Percentiles rank a stretch among this genome's conserved stretches.
phyloP scores from a whole-genome alignment of 2,888 invertebrate genomes.

The Nezara viridula region DNA sequence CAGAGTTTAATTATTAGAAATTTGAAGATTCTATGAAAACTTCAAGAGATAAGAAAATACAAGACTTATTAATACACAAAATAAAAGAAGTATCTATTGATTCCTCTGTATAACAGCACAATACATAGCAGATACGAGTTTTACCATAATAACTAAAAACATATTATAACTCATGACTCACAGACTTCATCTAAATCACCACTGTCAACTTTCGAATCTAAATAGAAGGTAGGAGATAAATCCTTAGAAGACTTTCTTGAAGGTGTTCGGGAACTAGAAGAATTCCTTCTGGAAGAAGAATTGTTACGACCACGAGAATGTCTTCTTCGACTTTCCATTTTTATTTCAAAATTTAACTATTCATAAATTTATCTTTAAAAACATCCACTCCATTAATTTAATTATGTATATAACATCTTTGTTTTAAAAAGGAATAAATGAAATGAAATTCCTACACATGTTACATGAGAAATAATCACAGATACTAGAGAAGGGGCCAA shows the following conservation, averaged over 20 bases:
- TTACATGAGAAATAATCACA: conserved; percentile 48
- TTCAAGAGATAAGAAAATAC: background rate
- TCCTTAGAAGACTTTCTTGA: conserved; percentile 9
- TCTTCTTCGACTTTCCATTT: conserved; percentile 41
- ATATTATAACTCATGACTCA: background rate
- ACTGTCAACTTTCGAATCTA: background rate
- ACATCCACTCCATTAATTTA: background rate
- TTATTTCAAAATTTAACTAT: background rate
- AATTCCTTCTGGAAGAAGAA: conserved; percentile 45
- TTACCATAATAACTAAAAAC: background rate
- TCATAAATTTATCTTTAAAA: background rate
- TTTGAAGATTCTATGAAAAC: background rate
- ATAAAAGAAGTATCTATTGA: no score
- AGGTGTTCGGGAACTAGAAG: conserved; percentile 29
- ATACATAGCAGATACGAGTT: no score
- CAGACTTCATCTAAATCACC: background rate
- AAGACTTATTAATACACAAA: background rate
- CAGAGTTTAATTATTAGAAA: background rate
- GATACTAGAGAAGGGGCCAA: conserved; percentile 47
- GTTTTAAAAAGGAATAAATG: background rate
- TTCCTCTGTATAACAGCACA: no score
- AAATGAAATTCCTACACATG: conserved; percentile 12
- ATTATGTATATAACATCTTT: background rate
- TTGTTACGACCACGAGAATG: conserved; percentile 34
- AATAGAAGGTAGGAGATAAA: background rate